These are phyloP conservation scores for Macquaria australasica DNA, from an alignment of 2,113 vertebrate species.

Conservation along the genomic window DNA sequence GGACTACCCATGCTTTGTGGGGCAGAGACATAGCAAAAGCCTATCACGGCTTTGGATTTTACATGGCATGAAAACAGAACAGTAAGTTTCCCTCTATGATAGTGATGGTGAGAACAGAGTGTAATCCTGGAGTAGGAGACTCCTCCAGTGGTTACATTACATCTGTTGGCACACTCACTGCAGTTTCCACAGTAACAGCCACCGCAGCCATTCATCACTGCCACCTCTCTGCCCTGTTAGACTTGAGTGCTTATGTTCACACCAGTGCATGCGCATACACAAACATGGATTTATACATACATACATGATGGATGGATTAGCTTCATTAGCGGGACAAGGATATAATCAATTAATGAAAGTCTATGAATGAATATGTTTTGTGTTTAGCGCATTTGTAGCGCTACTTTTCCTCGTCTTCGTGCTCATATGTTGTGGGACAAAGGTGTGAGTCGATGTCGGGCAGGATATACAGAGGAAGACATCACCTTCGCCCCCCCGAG, in stretches of 20 bases:
- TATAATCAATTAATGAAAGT: conserved; percentile 45
- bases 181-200: conserved; percentile 78
- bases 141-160: conserved; percentile 64
- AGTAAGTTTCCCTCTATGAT: conserved; percentile 33
- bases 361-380: conserved; percentile 7
- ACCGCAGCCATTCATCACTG: conserved; percentile 73
- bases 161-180: conserved; percentile 61
- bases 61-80: conserved; percentile 22
- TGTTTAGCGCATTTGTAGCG: not conserved
- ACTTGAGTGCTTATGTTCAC: conserved; percentile 61
- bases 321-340: conserved; percentile 45
- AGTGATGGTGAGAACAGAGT: conserved; percentile 36
- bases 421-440: not conserved
- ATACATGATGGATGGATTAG: conserved; percentile 44
- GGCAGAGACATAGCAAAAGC: conserved; percentile 2
- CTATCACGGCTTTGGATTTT: conserved; percentile 29
- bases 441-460: conserved; percentile 46
- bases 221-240: conserved; percentile 65
- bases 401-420: not conserved
- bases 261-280: conserved; percentile 8
- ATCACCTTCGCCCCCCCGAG: conserved; percentile 53
- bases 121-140: conserved; percentile 43
- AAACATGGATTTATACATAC: conserved; percentile 23
- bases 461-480: conserved; percentile 66
- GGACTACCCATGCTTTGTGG: not conserved